Base-by-base conservation (phyloP, 2,888 invertebrate species). In the Callosobruchus maculatus region DNA sequence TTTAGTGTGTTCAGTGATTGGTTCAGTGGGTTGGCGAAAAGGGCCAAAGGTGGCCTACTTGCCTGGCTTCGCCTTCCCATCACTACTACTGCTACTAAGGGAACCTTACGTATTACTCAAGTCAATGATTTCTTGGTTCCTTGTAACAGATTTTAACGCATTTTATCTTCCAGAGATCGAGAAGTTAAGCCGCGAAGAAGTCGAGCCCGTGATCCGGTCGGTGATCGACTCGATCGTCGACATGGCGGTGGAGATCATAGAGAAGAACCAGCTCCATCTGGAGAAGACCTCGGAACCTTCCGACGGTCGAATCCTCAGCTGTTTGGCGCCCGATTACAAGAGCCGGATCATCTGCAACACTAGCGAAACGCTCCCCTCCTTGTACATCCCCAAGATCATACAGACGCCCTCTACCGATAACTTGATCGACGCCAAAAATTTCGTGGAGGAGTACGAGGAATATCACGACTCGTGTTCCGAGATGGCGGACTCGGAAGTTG, bases 401-500 rank as follows among this genome's bases (percentile, higher is more conserved):
- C 80, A 84, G 22, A 83, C 84, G 13, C 83, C 86, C 0, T 83
- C 85, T 20, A 81, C 78, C 66, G 83, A 83, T 72, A 84, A 84
- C 70, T 74, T 85, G 20, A 79, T 86, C 67, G 84, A 85, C 70
- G 86, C 86, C 7, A 83, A 82, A 74, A 87, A 84, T 76, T 87
- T 87, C 77, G 86, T 87, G 18, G 87, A 87, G 75, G 86, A 87
- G 70, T 87, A 87, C 75, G 87, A 87, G 74, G 87, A 87, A 79
- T 87, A 85, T 74, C 86, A 87, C 78, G 86, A 86, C 74, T 85
- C 85, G 18, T 86, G 87, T 74, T 84, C 85, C 70, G 87, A 87
- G 75, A 85, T 86, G 74, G 81, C 85, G 0, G 86, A 87, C 72
- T 78, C 86, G 0, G 82, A 83, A 71, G 73, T 83, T 66, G 83